Evolutionary conservation across 2,888 invertebrate species (phyloP), one percentile per base, ranked within the genome.

Genomic region (Eilema griseolum): DNA sequence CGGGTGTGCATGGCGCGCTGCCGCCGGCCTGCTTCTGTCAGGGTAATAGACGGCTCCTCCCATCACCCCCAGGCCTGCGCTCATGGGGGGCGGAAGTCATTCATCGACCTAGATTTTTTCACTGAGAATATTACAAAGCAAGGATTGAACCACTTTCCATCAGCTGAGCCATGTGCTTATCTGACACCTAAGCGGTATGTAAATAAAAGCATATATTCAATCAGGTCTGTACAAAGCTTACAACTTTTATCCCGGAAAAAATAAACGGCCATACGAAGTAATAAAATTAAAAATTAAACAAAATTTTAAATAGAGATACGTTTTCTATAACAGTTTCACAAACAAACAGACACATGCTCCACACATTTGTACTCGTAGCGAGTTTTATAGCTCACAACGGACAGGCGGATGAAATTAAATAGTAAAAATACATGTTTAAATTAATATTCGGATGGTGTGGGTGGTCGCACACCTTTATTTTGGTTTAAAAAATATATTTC

Each of bases 281-380:
- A 37, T 20, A 41, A 62, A 62, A 37, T 41, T 10, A 2, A 41
- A 68, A 63, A 16, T 41, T 37, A 80, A 78, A 79, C 66, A 62
- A 70, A 66, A 62, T 24, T 59, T 24, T 72, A 76, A 77, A 69
- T 63, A 63, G 26, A 69, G 68, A 63, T 37, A 69, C 62, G n/a
- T 67, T 52, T 67, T 61, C 67, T 37, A 52, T 68, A 62, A 68
- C 57, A 33, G 23, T 61, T 33, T 52, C 24, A 81, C 69, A 75
- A 61, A 81, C 73, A 76, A 72, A 79, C 77, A 74, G 41, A 72
- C 79, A 81, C 57, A 73, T 81, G 80, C 73, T 67, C 20, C 52
- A 69, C 75, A 75, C 71, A 66, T 79, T 72, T 72, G 71, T 65
- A 71, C 70, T 33, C 69, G 70, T 69, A 57, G 20, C 62, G 71